Base-by-base conservation (phyloP, 2,888 invertebrate species). In the Philaethria dido region DNA sequence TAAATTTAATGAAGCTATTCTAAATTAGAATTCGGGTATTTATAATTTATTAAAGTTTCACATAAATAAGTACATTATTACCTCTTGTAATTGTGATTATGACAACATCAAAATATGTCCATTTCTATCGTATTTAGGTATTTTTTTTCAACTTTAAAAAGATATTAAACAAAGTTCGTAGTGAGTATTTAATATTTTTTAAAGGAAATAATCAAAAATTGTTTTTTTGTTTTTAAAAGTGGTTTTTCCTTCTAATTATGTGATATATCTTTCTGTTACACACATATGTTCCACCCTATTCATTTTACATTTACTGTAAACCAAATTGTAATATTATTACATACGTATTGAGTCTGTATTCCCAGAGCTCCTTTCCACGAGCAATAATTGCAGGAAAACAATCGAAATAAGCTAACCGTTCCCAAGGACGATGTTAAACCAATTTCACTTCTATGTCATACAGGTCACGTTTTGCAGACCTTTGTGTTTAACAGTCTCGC, bases 391-490 rank as follows among this genome's bases (percentile, higher is more conserved):
- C 9, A n/a, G 3, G 33, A 64, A 57, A 57, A 57, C 36, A 80
- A 76, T 78, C 75, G 77, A 74, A 82, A 80, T 63, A 25, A 66
- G 54, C 84, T 83, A 79, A 78, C 78, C 78, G 78, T 81, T 79
- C 81, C 75, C 68, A 70, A 74, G 75, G 72, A 29, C 44, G 62
- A 80, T 82, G 82, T 76, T 75, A 71, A 69, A 69, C 74, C 72
- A 81, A 81, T 77, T 77, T 79, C 72, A 73, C 71, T 75, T 77
- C 77, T 81, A 77, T 78, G 72, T 71, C 73, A 84, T 74, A 75
- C 81, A 71, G 69, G 80, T 84, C 86, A 86, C 86, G 86, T 85
- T 72, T 66, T 63, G 66, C 73, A 73, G 74, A 75, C 78, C 77
- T 79, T 74, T 73, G 69, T 73, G 72, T 74, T 81, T 80, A 74